Evolutionary conservation across 2,113 vertebrate genomes (phyloP).

Genomic region (Balaenoptera acutorostrata): DNA sequence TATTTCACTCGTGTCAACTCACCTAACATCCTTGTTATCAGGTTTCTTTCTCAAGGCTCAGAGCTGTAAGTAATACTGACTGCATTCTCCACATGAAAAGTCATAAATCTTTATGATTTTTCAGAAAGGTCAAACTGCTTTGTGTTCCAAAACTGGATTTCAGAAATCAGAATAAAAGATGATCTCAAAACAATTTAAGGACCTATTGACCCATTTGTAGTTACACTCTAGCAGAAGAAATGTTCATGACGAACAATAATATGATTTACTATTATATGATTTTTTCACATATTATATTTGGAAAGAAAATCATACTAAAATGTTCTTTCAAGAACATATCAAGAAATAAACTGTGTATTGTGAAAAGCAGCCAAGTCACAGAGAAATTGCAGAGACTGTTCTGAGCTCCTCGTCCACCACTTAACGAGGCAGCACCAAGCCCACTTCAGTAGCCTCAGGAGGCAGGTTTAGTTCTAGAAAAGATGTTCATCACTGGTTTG

Average conservation of each 20-base stretch:
- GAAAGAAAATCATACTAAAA: neutral
- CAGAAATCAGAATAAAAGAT: neutral
- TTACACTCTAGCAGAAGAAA: neutral
- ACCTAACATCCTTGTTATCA: neutral
- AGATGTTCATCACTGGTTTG: neutral
- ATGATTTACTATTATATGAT: neutral
- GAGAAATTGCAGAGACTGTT: neutral
- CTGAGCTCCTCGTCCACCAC: neutral
- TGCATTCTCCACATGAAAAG: neutral
- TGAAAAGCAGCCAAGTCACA: neutral
- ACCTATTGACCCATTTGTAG: neutral
- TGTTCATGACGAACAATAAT: neutral
- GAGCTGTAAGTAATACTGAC: neutral
- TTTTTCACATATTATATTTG: neutral
- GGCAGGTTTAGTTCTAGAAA: neutral
- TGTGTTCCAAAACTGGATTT: neutral
- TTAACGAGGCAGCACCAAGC: neutral
- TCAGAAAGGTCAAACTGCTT: neutral
- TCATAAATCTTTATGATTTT: neutral
- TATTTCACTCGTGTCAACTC: neutral
- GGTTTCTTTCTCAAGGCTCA: neutral
- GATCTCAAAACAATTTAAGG: neutral
- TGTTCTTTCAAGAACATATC: neutral
- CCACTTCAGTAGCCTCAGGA: accelerated
- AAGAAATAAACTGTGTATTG: neutral